phyloP scores from a whole-genome alignment of 2,113 vertebrate genomes.

The Peromyscus maniculatus region DNA sequence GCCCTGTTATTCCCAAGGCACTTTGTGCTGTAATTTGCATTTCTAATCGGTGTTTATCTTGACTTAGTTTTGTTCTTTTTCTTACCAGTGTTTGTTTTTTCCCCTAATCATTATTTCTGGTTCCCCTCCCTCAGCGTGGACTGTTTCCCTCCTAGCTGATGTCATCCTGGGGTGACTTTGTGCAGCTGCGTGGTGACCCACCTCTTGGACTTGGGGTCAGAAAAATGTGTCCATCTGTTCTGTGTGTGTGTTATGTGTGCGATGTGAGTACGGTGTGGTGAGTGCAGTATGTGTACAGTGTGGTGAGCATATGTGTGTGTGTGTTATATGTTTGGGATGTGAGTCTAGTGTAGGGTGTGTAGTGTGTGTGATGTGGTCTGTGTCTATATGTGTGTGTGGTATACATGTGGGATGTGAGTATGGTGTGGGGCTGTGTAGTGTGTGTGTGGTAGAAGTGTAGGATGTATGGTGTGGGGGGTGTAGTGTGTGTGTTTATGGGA shows the following conservation, averaged over 20 bases:
- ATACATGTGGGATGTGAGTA: neutral
- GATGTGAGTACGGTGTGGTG: neutral
- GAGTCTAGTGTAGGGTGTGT: neutral
- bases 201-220: neutral
- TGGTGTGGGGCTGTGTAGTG: neutral
- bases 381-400: neutral
- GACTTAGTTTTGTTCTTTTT: neutral
- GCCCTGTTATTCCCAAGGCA: neutral
- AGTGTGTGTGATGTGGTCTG: neutral
- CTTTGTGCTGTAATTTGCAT: neutral
- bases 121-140: neutral
- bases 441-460: neutral
- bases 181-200: constrained; percentile 11
- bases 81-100: neutral
- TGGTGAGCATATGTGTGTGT: neutral
- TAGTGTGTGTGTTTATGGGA: neutral
- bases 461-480: neutral
- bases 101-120: constrained; percentile 4
- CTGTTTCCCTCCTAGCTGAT: neutral
- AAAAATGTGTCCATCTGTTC: neutral
- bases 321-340: neutral
- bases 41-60: constrained; percentile 23
- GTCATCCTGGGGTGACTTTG: neutral
- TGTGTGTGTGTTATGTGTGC: neutral
- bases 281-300: neutral